Conservation (phyloP, 1,140 invertebrate species). For the Chironomus striatipennis region DNA sequence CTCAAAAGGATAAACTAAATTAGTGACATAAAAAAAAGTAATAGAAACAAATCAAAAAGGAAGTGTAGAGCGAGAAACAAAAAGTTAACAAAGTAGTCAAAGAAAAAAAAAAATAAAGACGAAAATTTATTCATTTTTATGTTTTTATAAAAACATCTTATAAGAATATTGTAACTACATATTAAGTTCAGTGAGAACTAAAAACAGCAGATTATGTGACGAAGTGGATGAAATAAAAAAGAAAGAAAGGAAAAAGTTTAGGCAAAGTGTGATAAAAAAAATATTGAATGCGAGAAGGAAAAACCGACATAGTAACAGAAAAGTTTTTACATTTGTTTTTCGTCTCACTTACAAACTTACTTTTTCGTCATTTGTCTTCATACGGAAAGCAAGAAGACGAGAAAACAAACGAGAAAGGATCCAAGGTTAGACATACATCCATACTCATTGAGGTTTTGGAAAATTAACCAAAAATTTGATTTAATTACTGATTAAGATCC, state of each 20-base stretch:
- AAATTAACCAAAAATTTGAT: too few relatives aligned
- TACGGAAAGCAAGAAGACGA: too few relatives aligned
- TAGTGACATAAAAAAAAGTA: too few relatives aligned
- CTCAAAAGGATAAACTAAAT: too few relatives aligned
- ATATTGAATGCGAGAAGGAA: neutral
- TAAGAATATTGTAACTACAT: too few relatives aligned
- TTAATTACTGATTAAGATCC: too few relatives aligned
- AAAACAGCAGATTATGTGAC: neutral
- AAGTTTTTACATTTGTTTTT: slow-evolving; percentile 5
- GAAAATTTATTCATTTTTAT: neutral
- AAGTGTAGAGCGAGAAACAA: neutral
- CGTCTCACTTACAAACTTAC: too few relatives aligned
- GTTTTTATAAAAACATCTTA: too few relatives aligned
- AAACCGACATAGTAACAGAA: neutral
- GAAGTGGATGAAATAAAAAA: neutral
- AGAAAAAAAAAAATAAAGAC: neutral
- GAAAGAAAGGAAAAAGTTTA: neutral
- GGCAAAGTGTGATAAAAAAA: neutral
- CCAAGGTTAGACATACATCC: too few relatives aligned
- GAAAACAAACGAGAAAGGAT: too few relatives aligned
- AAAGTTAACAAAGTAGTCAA: neutral
- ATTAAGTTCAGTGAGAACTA: neutral
- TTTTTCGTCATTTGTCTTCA: too few relatives aligned
- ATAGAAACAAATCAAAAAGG: neutral
- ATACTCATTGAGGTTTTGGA: too few relatives aligned